phyloP scores from a whole-genome alignment of 2,888 invertebrate genomes.

The Punctoribates punctum region DNA sequence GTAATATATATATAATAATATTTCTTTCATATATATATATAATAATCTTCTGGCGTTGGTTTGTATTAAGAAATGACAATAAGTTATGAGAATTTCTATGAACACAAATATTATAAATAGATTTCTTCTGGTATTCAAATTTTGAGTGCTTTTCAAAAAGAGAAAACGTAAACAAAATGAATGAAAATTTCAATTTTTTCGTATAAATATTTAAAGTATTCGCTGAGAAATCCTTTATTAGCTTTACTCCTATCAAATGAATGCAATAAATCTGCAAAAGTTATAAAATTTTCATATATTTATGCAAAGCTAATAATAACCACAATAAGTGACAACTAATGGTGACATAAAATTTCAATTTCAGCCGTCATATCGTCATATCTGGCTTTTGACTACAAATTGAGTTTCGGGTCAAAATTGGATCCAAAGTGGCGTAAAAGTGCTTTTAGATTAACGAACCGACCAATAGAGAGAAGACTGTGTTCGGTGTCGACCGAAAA shows the following conservation, averaged over 20 bases:
- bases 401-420: neutral
- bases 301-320: conserved; percentile 1
- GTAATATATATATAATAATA: neutral
- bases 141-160: neutral
- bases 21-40: neutral
- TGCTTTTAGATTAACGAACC: neutral
- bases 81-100: neutral
- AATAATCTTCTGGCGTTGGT: neutral
- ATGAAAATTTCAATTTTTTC: neutral
- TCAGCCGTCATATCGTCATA: neutral
- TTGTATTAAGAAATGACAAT: neutral
- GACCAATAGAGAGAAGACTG: neutral
- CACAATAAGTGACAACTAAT: neutral
- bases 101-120: conserved; percentile 5
- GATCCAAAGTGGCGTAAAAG: neutral
- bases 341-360: neutral
- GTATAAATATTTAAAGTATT: conserved; percentile 1
- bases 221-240: neutral
- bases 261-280: neutral
- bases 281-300: neutral
- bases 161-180: conserved; percentile 5
- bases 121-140: neutral
- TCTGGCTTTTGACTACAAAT: neutral
- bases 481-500: neutral
- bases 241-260: neutral